Percentiles rank a stretch among this genome's conserved stretches.
phyloP scores from a whole-genome alignment of 2,888 invertebrate genomes.

The Melanotus villosus region DNA sequence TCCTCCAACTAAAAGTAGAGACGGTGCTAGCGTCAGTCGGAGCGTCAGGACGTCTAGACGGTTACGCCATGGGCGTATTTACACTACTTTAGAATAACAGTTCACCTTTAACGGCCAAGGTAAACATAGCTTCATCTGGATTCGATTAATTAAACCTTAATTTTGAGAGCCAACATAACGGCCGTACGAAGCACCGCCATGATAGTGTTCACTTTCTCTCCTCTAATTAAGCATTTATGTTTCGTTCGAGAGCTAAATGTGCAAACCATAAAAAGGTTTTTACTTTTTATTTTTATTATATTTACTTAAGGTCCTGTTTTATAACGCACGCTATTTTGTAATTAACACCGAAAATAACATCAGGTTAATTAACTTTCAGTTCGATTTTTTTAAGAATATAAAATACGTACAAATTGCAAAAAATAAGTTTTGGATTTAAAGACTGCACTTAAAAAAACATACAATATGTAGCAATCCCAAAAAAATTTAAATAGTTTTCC shows the following conservation, averaged over 20 bases:
- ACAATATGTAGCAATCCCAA: no score
- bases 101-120: conserved; percentile 50
- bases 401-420: no score
- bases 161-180: conserved; percentile 33
- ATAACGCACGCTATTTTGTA: no score
- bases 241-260: neutral
- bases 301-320: no score
- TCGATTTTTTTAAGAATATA: no score
- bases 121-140: conserved; percentile 46
- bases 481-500: no score
- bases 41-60: conserved; percentile 60
- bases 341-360: no score
- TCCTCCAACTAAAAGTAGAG: conserved; percentile 48
- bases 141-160: conserved; percentile 44
- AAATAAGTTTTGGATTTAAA: no score
- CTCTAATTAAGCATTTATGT: conserved; percentile 25
- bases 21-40: conserved; percentile 45
- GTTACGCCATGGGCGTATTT: conserved; percentile 59
- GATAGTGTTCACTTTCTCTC: conserved; percentile 32
- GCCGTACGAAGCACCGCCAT: conserved; percentile 15
- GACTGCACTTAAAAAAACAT: no score
- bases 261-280: neutral
- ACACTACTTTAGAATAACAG: conserved; percentile 55
- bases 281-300: no score
- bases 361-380: no score